Conservation (phyloP, 2,888 invertebrate species). For the Temnothorax unifasciatus region DNA sequence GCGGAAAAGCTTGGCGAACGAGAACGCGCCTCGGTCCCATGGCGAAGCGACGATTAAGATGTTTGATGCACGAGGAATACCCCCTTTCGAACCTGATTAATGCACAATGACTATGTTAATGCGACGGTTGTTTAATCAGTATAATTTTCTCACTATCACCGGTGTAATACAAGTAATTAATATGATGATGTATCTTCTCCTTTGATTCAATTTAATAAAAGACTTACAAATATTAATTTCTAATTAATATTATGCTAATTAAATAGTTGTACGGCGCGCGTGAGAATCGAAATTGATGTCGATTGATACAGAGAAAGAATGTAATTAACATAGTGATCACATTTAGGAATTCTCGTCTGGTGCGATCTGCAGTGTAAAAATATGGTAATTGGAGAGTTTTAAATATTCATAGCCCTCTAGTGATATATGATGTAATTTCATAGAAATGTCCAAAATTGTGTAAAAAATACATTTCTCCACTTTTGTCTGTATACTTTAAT, state of each 20-base stretch:
- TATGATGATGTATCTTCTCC: neutral
- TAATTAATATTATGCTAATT: neutral
- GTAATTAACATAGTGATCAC: conserved; percentile 11
- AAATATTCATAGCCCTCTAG: neutral
- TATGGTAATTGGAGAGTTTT: neutral
- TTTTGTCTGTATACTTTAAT: neutral
- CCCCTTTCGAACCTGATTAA: neutral
- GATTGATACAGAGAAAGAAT: neutral
- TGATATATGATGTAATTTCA: neutral
- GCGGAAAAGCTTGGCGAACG: neutral
- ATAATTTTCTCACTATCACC: neutral
- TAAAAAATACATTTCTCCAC: neutral
- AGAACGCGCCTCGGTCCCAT: neutral
- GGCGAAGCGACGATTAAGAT: neutral
- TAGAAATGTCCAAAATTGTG: neutral
- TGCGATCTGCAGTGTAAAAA: neutral
- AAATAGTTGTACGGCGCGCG: neutral
- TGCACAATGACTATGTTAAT: neutral
- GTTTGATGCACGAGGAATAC: neutral
- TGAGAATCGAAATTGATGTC: neutral
- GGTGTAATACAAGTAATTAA: neutral
- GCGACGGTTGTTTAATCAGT: neutral
- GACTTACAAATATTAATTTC: neutral
- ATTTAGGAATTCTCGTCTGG: neutral
- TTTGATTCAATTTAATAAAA: neutral